Base-by-base conservation (phyloP, 2,888 invertebrate genomes). In the Augiades crinisus region DNA sequence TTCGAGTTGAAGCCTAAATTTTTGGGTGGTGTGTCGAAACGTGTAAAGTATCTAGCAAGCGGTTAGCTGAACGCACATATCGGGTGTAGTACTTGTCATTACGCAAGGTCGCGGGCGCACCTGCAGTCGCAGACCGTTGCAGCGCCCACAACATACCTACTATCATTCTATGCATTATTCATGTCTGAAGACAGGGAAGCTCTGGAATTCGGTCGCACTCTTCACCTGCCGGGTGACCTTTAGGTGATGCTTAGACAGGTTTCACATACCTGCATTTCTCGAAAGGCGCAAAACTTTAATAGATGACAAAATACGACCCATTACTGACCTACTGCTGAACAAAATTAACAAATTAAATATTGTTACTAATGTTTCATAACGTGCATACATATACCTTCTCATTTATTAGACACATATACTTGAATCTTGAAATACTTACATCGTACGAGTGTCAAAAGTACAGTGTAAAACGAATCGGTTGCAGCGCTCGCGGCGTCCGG, bases 91-190 rank as follows among this genome's bases (percentile, higher is more conserved):
- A 75, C 75, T 57, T 71, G 74, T 71, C 81, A 83, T 84, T 84
- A 78, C 82, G 81, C 85, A 87, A 87, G 85, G 86, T 85, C 80
- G 79, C 67, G 68, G 64, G 69, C 75, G 73, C 83, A 82, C 80
- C 80, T 81, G 84, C 58, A 10, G 10, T 30, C 30, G 59, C 71
- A 65, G 74, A 71, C 76, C 74, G 81, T 81, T 82, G 80, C 75
- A 77, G 78, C 80, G 78, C 78, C 77, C 76, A 79, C 79, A 12
- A 36, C 22, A 59, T 47, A 60, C 57, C 59, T 54, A 61, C 56
- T 60, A 60, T 19, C 5, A 37, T 27, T 63, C 65, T 65, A 74
- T 75, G 65, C 68, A 76, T 79, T 69, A 77, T 78, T 75, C 62
- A 75, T 64, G 58, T 59, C 64, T 67, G 60, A 61, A 60, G 44